Evolutionary conservation across 2,113 vertebrate species (phyloP), one percentile per base, ranked within the genome.

Genomic region (Sula dactylatra): DNA sequence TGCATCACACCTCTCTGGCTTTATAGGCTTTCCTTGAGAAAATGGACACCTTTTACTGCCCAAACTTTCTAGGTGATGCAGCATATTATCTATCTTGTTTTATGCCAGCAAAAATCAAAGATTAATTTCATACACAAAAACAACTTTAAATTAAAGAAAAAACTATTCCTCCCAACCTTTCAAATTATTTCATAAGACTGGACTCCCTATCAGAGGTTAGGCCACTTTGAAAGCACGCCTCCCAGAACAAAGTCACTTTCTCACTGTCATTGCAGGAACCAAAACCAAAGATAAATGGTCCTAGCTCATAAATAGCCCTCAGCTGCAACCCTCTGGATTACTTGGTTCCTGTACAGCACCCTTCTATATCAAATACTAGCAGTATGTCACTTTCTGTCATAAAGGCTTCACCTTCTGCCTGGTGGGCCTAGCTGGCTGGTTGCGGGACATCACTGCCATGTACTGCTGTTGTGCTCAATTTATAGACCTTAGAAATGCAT

Each of bases 401-500:
- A 40, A 52, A 54, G 36, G 82, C 55, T 59, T 45, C 36, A 5
- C 49, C 25, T 66, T 42, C 54, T 73, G 80, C 42, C 38, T 12
- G 13, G 21, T 11, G 34, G 34, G 25, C 34, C 22, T 11, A 13
- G 16, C n/a, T 72, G 10, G 0, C 32, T 1, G 0, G 17, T 7
- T 44, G 16, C 6, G 25, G 64, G 73, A 27, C 22, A 4, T 52
- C 16, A 5, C 32, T 56, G 42, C 54, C 3, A 1, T 3, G 21
- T 29, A 9, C 59, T 73, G 32, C n/a, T 38, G 34, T n/a, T 40
- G 15, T 40, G 64, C 31, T 78, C 61, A 2, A 5, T 40, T 71
- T 19, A 16, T 13, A 62, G 76, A 34, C 58, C 52, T 77, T 20
- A 36, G 40, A 59, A 42, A 15, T 50, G 70, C 52, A 24, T 13